Conservation (phyloP, 2,113 vertebrate species). For the Actenoides lindsayi region DNA sequence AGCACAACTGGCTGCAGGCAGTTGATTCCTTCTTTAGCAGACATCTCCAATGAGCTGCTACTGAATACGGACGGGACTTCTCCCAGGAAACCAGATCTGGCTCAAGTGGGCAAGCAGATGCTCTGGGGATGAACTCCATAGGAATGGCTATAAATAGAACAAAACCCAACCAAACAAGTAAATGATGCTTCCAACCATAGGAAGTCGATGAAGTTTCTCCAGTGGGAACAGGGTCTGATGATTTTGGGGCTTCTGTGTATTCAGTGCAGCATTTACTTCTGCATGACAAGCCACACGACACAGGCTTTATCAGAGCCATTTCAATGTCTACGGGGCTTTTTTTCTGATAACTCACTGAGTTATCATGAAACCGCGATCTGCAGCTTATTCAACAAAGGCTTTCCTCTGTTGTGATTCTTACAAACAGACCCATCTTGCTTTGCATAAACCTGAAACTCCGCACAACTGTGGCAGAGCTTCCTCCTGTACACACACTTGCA, state of each 20-base stretch:
- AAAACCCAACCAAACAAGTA: constrained; percentile 12
- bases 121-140: background rate
- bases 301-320: background rate
- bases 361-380: background rate
- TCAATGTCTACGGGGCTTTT: accelerated
- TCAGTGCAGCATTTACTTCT: background rate
- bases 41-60: background rate
- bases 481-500: background rate
- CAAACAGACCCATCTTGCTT: background rate
- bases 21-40: background rate
- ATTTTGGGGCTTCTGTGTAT: background rate
- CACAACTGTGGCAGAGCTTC: background rate
- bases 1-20: background rate
- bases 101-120: background rate
- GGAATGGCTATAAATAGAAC: constrained; percentile 30
- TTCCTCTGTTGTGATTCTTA: background rate
- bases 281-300: background rate
- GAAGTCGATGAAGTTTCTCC: background rate
- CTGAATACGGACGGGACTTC: background rate
- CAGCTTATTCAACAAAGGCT: background rate
- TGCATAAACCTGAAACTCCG: background rate
- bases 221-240: accelerated
- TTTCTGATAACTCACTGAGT: background rate
- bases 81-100: constrained; percentile 27
- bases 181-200: background rate